Percentiles rank a stretch among this genome's conserved stretches.
These are phyloP conservation scores for Siniperca undulata DNA, from an alignment of 2,797 vertebrate species.

Conservation along the genomic window DNA sequence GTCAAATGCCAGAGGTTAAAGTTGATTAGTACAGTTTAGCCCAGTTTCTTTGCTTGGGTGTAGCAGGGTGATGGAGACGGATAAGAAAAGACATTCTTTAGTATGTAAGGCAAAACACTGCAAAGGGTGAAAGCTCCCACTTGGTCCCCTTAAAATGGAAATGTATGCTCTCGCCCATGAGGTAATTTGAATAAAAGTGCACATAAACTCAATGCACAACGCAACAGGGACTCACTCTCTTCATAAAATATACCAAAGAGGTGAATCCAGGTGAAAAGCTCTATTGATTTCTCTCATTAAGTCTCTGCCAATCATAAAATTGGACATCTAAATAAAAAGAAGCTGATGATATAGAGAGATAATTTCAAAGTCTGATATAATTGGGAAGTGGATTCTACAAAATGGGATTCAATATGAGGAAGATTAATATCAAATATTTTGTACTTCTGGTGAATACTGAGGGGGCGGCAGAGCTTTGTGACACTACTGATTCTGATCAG, in stretches of 20 bases:
- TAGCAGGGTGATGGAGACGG: not conserved
- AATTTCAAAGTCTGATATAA: not conserved
- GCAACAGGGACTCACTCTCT: not conserved
- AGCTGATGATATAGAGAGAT: not conserved
- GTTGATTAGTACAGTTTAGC: not conserved
- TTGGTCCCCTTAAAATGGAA: not conserved
- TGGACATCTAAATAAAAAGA: not conserved
- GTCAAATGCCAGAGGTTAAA: not conserved
- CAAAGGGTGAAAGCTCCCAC: not conserved
- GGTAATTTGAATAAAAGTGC: not conserved
- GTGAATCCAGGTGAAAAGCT: not conserved
- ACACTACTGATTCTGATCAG: constrained; percentile 26
- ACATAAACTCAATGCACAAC: not conserved
- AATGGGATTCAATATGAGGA: not conserved
- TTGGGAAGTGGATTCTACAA: not conserved
- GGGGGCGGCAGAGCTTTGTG: not conserved
- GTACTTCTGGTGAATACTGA: constrained; percentile 3
- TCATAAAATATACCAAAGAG: not conserved
- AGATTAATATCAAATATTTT: constrained; percentile 14
- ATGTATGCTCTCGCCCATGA: not conserved
- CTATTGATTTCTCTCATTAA: not conserved
- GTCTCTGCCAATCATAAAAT: not conserved
- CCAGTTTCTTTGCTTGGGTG: not conserved
- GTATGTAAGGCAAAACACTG: not conserved
- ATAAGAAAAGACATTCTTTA: not conserved